phyloP scores from a whole-genome alignment of 1,140 invertebrate genomes.

The Hormaphis cornu region DNA sequence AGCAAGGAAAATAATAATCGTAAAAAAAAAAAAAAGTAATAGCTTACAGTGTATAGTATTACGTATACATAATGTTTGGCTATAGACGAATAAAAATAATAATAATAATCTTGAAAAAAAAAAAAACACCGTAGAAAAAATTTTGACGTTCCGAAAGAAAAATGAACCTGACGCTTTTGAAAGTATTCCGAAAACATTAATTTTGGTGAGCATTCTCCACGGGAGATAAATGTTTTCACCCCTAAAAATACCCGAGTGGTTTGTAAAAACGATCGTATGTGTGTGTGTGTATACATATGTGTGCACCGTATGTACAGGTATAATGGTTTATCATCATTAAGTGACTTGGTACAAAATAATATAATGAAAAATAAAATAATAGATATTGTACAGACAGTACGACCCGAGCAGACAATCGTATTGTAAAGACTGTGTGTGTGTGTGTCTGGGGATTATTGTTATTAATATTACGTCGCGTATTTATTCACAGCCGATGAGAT shows the following conservation, averaged over 20 bases:
- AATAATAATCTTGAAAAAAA: background rate
- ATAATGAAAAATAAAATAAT: too few species aligned
- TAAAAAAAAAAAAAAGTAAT: background rate
- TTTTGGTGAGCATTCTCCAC: background rate
- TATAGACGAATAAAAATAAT: slow-evolving; percentile 9
- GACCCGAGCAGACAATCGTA: too few species aligned
- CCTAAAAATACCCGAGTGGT: background rate
- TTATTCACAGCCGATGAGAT: too few species aligned
- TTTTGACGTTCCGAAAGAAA: slow-evolving; percentile 27
- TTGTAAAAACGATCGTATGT: background rate
- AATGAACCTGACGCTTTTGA: slow-evolving; percentile 29
- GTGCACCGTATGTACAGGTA: background rate
- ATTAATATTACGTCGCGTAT: too few species aligned
- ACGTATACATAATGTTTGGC: too few species aligned
- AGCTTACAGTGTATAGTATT: too few species aligned
- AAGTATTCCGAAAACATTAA: slow-evolving; percentile 28
- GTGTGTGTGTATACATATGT: background rate
- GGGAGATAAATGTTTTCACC: slow-evolving; percentile 23
- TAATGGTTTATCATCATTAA: slow-evolving; percentile 8
- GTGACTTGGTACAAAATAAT: too few species aligned
- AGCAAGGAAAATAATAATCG: slow-evolving; percentile 11
- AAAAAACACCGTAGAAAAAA: slow-evolving; percentile 27
- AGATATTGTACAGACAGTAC: too few species aligned
- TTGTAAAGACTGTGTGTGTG: too few species aligned
- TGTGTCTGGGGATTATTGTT: too few species aligned